These are phyloP conservation scores for Watsonalla cultraria DNA, from an alignment of 2,888 invertebrate genomes.

Conservation along the genomic window DNA sequence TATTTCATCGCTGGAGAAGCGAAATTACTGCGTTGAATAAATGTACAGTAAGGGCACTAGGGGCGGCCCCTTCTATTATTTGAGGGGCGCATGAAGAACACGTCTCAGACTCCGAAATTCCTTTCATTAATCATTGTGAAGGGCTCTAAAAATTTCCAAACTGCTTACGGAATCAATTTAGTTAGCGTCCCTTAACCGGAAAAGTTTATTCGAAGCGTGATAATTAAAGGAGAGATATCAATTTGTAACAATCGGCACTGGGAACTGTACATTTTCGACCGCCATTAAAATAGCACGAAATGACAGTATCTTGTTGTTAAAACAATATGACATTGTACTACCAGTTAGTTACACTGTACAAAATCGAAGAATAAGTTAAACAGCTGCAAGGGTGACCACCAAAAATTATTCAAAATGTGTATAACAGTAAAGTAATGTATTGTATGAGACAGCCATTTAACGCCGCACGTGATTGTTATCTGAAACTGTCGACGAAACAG, in stretches of 20 bases:
- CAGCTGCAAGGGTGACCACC: no score
- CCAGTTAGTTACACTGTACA: no score
- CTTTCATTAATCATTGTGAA: conserved; percentile 76
- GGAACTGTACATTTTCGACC: conserved; percentile 5
- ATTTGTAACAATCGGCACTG: conserved; percentile 45
- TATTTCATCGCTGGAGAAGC: conserved; percentile 58
- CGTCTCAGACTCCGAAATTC: conserved; percentile 62
- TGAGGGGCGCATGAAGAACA: conserved; percentile 42
- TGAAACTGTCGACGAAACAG: not conserved
- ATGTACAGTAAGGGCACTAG: conserved; percentile 40
- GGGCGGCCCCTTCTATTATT: conserved; percentile 54
- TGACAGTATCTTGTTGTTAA: no score
- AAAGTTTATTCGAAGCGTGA: conserved; percentile 55
- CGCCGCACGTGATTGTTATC: not conserved
- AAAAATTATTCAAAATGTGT: no score
- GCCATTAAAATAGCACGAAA: no score
- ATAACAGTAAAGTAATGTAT: no score
- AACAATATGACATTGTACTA: no score
- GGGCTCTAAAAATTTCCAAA: conserved; percentile 70
- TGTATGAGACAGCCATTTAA: not conserved
- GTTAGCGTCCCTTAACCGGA: conserved; percentile 55
- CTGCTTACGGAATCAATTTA: conserved; percentile 72
- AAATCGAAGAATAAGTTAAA: no score
- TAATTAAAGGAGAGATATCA: conserved; percentile 70
- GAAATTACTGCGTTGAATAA: conserved; percentile 48